Evolutionary conservation across 2,113 vertebrate genomes (phyloP).

Genomic region (Hemicordylus capensis): DNA sequence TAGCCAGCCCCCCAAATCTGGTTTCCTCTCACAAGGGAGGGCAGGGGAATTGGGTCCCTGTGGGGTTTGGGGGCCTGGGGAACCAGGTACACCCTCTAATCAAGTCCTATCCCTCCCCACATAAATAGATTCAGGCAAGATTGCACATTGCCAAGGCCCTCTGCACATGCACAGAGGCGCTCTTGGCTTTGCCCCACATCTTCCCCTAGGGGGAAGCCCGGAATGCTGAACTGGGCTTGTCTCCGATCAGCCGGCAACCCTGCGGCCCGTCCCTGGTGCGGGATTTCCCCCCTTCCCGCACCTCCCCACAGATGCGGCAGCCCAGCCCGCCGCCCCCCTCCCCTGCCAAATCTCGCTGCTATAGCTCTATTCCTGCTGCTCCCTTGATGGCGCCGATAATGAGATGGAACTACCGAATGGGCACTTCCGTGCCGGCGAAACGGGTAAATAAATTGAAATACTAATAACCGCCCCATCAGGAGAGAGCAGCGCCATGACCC

Average conservation of each 20-base stretch:
- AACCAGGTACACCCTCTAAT: not conserved
- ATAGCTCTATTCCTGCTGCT: slow-evolving; percentile 41
- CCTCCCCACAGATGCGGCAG: not conserved
- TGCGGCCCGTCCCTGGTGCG: not conserved
- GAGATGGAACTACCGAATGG: slow-evolving; percentile 47
- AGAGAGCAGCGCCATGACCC: slow-evolving; percentile 34
- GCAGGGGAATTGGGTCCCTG: too few relatives aligned
- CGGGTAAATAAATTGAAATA: slow-evolving; percentile 54
- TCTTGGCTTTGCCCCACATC: not conserved
- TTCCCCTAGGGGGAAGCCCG: not conserved
- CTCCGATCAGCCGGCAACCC: not conserved
- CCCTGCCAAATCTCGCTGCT: not conserved
- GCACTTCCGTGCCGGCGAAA: slow-evolving; percentile 38
- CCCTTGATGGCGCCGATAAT: slow-evolving; percentile 34
- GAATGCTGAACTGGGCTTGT: not conserved
- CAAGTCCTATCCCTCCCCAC: not conserved
- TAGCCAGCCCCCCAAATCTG: not conserved
- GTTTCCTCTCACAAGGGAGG: not conserved
- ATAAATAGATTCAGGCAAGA: too few relatives aligned
- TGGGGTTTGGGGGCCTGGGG: too few relatives aligned
- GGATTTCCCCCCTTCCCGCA: not conserved
- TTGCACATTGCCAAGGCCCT: not conserved
- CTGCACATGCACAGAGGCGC: not conserved
- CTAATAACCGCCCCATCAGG: slow-evolving; percentile 46
- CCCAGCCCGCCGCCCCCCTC: not conserved